A percentile compares a stretch with the other conserved stretches of the same genome.
Conservation (phyloP, 1,140 invertebrate species). For the Maconellicoccus hirsutus region DNA sequence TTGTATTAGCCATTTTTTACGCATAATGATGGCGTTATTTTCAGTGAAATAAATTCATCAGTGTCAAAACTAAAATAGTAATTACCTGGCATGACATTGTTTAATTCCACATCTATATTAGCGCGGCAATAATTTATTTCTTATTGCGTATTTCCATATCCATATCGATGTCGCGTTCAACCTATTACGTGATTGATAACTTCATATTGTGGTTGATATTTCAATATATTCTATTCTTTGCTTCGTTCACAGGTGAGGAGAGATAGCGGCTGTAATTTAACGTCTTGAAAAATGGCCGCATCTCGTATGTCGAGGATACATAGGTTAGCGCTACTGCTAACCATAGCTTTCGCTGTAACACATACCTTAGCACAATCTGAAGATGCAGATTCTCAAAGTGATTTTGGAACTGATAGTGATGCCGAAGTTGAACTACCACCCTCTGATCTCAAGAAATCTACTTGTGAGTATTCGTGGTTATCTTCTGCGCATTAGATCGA, state of each 20-base stretch:
- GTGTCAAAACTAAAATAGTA: not conserved
- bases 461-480: not conserved
- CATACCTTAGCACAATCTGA: not conserved
- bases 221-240: not conserved
- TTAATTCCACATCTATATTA: slow-evolving; percentile 5
- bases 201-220: not conserved
- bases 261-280: not conserved
- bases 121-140: not conserved
- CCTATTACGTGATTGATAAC: not conserved
- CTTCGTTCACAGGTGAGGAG: not conserved
- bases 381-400: not conserved
- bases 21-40: not conserved
- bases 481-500: too few species aligned
- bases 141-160: not conserved
- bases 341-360: not conserved
- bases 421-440: not conserved
- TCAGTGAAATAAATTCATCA: not conserved
- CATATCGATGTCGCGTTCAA: not conserved
- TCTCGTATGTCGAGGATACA: slow-evolving; percentile 15
- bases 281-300: slow-evolving; percentile 9
- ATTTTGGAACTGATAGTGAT: not conserved
- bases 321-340: slow-evolving; percentile 1
- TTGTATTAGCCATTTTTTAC: not conserved
- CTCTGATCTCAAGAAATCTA: slow-evolving; percentile 7
- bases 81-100: slow-evolving; percentile 1